These are phyloP conservation scores for Parotia lawesii DNA, from an alignment of 2,113 vertebrate species.

Conservation along the genomic window DNA sequence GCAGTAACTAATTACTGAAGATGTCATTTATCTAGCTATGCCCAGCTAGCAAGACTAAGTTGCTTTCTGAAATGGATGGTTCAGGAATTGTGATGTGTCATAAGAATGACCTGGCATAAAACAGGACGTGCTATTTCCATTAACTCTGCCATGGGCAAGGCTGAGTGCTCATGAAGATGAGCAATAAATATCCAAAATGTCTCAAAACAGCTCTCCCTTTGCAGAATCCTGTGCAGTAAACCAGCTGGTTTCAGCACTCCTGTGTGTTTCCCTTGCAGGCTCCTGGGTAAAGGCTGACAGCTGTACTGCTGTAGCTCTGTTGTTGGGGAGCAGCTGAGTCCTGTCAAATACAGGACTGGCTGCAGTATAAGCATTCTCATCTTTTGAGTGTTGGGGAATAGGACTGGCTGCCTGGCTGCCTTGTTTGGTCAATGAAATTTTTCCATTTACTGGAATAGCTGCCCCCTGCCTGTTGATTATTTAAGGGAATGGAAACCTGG, in stretches of 20 bases:
- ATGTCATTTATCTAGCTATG: background rate
- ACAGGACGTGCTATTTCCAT: background rate
- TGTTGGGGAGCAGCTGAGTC: background rate
- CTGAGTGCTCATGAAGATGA: background rate
- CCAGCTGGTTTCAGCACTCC: background rate
- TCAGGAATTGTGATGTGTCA: accelerated
- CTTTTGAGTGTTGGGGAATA: background rate
- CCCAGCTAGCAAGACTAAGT: background rate
- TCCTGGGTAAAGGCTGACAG: background rate
- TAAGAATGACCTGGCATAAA: background rate
- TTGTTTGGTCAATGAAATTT: background rate
- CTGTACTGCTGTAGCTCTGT: background rate
- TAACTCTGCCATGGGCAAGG: background rate
- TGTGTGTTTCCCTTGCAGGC: background rate
- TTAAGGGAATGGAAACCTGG: background rate
- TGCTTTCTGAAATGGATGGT: background rate
- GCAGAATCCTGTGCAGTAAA: background rate
- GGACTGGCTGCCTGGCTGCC: background rate
- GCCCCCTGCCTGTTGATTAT: background rate
- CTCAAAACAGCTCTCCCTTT: background rate
- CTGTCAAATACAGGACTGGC: background rate
- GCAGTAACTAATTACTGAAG: background rate
- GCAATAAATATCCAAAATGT: background rate
- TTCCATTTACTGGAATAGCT: background rate
- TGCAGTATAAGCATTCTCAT: background rate